Conservation (phyloP, 2,113 vertebrate genomes). For the Tor tambroides region DNA sequence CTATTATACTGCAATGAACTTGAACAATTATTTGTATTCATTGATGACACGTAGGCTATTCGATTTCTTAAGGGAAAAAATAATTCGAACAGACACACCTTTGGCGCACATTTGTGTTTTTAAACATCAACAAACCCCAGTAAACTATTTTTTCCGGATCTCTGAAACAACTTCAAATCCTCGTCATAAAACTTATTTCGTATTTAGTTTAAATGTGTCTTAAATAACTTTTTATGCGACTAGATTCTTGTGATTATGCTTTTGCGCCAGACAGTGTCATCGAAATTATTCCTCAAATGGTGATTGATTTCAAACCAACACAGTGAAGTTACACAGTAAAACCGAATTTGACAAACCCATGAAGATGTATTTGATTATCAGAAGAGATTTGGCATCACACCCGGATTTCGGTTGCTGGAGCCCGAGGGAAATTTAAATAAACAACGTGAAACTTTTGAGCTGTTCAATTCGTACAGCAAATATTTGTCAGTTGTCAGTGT, state of each 20-base stretch:
- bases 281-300: neutral
- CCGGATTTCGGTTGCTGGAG: conserved; percentile 7
- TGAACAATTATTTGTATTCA: neutral
- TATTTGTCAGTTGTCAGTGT: conserved; percentile 25
- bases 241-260: neutral
- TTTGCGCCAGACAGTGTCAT: neutral
- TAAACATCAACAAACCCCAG: neutral
- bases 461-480: conserved; percentile 14
- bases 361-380: conserved; percentile 19
- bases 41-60: neutral
- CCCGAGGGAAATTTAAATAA: conserved; percentile 9
- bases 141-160: neutral
- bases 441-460: conserved; percentile 25
- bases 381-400: neutral
- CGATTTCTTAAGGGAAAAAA: neutral
- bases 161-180: neutral
- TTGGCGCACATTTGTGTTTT: neutral
- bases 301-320: neutral
- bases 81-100: neutral
- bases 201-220: neutral
- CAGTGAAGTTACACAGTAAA: neutral
- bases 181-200: neutral
- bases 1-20: neutral
- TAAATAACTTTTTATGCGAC: neutral
- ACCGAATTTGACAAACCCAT: neutral